Evolutionary conservation across 2,797 vertebrate species (phyloP), one percentile per base, ranked within the genome.

Genomic region (Oceanodroma leucorhoa): DNA sequence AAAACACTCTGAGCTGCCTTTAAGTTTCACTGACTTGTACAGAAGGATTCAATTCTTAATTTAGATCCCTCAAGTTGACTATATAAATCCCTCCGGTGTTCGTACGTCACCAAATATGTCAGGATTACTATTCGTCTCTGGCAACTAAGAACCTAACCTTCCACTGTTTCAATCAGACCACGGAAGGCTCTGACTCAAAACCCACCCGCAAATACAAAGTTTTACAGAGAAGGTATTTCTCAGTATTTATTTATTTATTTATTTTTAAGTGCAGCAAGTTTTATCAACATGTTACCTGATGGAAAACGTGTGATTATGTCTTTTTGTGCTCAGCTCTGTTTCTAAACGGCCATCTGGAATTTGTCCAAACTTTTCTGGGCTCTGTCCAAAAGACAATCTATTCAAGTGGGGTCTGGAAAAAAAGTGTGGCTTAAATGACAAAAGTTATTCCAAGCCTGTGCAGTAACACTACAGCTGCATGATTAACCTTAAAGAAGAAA

Each of bases 1-100:
- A 65, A 89, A 84, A 71, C 22, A 43, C 15, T 65, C 34, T 36
- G 36, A 58, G 18, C 9, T 70, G 66, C 50, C 76, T 70, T 67
- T 45, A 72, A 57, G 61, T 71, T 93, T 87, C 83, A 69, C 45
- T 82, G 46, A 48, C 50, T 67, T 57, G 26, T 66, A 75, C 18
- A 78, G 88, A 61, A 83, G 54, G 69, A 75, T 81, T 89, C 66
- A 87, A 50, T 79, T 87, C 70, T 78, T 87, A 87, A 85, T 91
- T 91, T 93, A 92, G 62, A 73, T 41, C 46, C 77, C 51, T 65
- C 8, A 76, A 77, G 30, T 24, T 95, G 69, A 64, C 69, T 67
- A 13, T 54, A 53, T 53, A 86, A 88, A 88, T 78, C 79, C 57
- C 32, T 62, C 26, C 11, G 16, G 45, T 80, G 65, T 73, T 93